Conservation (phyloP, 2,797 vertebrate genomes). For the Clarias pachynema region DNA sequence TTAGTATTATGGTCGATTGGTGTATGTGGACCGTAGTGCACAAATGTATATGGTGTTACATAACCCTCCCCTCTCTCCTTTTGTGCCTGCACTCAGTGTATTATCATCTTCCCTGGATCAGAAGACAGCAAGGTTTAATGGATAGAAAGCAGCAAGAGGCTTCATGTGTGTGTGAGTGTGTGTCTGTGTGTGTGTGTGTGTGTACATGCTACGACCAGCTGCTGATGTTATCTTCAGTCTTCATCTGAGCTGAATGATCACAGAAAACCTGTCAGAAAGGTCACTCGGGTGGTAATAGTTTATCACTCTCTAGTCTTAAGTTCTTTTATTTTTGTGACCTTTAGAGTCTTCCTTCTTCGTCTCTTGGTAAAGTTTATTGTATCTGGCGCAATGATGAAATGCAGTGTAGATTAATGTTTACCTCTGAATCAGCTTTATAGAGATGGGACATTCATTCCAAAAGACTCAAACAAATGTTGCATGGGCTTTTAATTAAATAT, state of each 20-base stretch:
- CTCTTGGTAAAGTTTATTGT: constrained; percentile 11
- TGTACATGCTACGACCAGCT: background rate
- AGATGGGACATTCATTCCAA: background rate
- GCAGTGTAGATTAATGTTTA: background rate
- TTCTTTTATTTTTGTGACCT: constrained; percentile 21
- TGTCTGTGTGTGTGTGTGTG: constrained; percentile 21
- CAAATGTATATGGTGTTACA: too few relatives aligned
- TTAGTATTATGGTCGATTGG: too few relatives aligned
- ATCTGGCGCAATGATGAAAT: background rate
- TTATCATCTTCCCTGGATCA: constrained; percentile 13
- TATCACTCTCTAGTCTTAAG: constrained; percentile 31
- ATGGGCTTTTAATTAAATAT: background rate
- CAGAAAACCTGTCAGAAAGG: constrained; percentile 39
- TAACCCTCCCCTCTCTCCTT: too few relatives aligned
- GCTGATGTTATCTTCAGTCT: constrained; percentile 41
- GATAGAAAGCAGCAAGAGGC: background rate
- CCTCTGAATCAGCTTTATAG: background rate
- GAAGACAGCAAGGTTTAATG: constrained; percentile 26
- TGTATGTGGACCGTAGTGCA: too few relatives aligned
- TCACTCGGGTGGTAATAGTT: constrained; percentile 8
- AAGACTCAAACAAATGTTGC: background rate
- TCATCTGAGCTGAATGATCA: constrained; percentile 33
- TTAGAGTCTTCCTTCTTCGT: background rate
- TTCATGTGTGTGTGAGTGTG: background rate
- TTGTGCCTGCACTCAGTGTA: background rate